A percentile compares a stretch with the other conserved stretches of the same genome.
Conservation (phyloP, 2,888 invertebrate species). For the Miltochrista miniata region DNA sequence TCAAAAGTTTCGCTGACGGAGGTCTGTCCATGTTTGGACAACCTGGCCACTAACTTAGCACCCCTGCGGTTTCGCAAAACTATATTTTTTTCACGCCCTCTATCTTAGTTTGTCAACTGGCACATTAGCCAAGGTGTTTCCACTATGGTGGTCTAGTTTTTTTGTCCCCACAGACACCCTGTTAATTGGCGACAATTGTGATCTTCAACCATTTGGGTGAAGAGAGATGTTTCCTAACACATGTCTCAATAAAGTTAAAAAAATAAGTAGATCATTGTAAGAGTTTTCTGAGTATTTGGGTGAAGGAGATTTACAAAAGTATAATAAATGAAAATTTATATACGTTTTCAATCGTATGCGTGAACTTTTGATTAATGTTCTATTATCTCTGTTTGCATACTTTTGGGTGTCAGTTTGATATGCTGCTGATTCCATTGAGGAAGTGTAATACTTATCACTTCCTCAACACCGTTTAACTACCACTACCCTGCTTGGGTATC, state of each 20-base stretch:
- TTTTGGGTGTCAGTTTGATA: too few species aligned
- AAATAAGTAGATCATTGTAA: neutral
- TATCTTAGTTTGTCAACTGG: slow-evolving; percentile 74
- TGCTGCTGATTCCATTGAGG: too few species aligned
- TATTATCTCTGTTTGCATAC: too few species aligned
- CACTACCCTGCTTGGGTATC: too few species aligned
- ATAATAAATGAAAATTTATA: too few species aligned
- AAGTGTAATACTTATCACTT: too few species aligned
- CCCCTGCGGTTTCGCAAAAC: slow-evolving; percentile 72
- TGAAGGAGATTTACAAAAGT: too few species aligned
- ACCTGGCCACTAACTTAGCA: slow-evolving; percentile 56
- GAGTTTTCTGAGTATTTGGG: neutral
- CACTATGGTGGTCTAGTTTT: slow-evolving; percentile 76
- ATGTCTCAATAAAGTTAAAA: slow-evolving; percentile 54
- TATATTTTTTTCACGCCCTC: slow-evolving; percentile 54
- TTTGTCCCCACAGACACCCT: slow-evolving; percentile 46
- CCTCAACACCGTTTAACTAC: too few species aligned
- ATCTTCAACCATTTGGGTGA: slow-evolving; percentile 68
- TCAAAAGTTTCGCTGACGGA: slow-evolving; percentile 44
- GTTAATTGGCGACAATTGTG: slow-evolving; percentile 82
- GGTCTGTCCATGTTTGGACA: slow-evolving; percentile 76
- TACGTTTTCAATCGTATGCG: too few species aligned
- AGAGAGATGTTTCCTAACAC: slow-evolving; percentile 77
- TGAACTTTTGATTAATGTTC: too few species aligned
- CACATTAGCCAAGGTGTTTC: slow-evolving; percentile 80